Percentiles rank a stretch among this genome's conserved stretches.
These are phyloP conservation scores for Balearica regulorum DNA, from an alignment of 2,797 vertebrate genomes.

Conservation along the genomic window DNA sequence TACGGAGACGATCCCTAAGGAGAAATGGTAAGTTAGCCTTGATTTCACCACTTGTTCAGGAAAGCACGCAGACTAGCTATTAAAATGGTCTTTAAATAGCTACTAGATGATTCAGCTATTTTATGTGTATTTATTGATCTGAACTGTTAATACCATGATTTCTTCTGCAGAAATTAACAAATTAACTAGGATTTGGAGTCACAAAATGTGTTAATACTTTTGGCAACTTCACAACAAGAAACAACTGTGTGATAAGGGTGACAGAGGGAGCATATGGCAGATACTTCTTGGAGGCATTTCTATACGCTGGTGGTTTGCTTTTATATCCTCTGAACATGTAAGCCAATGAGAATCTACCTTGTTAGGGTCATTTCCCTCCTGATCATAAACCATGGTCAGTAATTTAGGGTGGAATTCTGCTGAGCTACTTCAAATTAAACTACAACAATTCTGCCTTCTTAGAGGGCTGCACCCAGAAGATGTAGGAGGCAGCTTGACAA, in stretches of 20 bases:
- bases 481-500: neutral
- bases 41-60: neutral
- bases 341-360: neutral
- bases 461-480: neutral
- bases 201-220: neutral
- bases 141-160: neutral
- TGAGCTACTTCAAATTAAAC: neutral
- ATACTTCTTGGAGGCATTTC: neutral
- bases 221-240: neutral
- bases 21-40: neutral
- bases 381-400: neutral
- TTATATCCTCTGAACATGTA: neutral
- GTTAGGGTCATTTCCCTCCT: neutral
- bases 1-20: conserved; percentile 91
- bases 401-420: neutral
- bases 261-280: neutral
- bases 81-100: neutral
- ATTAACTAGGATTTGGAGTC: neutral
- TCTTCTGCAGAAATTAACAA: neutral
- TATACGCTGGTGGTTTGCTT: neutral
- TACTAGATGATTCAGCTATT: neutral
- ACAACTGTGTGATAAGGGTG: rapidly evolving
- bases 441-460: neutral
- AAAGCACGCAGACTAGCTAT: neutral
- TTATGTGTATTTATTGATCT: neutral